Conservation (phyloP, 92 coral and sea anemone species). For the Umimayanthus kanabou region DNA sequence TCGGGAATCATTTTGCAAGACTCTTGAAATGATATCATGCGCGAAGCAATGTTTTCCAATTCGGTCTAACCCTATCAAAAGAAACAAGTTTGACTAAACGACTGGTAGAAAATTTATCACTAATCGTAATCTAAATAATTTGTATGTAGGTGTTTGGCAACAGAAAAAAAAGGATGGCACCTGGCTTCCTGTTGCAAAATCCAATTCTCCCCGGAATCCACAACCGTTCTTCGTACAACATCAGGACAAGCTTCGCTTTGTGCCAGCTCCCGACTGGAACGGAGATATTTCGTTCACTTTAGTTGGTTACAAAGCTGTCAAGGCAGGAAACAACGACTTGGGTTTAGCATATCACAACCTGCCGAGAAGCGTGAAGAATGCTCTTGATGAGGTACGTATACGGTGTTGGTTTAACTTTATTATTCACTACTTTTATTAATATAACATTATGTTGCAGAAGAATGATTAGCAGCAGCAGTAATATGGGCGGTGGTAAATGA, state of each 20-base stretch:
- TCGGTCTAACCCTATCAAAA: no score
- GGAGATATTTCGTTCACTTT: constrained; percentile 14
- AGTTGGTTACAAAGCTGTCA: background rate
- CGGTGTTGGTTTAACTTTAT: background rate
- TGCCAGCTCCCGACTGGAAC: constrained; percentile 13
- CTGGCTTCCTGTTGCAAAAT: background rate
- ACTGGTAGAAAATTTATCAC: no score
- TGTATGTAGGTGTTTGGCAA: constrained; percentile 10
- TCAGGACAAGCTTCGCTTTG: background rate
- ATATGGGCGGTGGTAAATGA: no score
- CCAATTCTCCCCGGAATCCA: background rate
- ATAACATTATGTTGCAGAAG: no score
- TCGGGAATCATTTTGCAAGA: no score
- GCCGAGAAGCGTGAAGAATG: background rate
- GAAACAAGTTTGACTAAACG: no score
- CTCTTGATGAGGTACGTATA: constrained; percentile 3
- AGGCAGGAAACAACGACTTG: background rate
- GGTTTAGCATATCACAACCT: background rate
- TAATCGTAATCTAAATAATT: background rate
- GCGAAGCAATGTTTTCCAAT: no score
- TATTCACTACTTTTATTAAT: no score
- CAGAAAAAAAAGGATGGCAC: background rate
- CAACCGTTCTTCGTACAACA: background rate
- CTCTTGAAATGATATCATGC: no score
- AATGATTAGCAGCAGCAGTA: no score